Evolutionary conservation across 2,888 invertebrate species (phyloP).

Genomic region (Andrena haemorrhoa): DNA sequence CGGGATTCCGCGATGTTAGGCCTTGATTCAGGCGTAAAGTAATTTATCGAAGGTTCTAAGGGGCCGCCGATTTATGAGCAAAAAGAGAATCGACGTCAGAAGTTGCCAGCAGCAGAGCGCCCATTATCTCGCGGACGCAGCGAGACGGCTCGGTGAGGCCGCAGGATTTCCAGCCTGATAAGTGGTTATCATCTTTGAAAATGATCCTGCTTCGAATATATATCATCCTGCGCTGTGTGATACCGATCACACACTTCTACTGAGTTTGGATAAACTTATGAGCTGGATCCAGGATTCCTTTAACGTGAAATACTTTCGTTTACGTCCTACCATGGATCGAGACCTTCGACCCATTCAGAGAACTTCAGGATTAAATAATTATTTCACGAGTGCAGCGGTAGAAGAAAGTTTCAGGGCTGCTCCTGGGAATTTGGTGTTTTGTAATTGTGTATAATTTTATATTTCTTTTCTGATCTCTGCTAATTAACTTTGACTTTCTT

Average conservation of each 20-base stretch:
- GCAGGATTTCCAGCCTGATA: constrained; percentile 49
- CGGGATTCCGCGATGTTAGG: constrained; percentile 37
- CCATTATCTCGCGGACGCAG: constrained; percentile 49
- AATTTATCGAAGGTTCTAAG: constrained; percentile 63
- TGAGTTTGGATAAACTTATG: neutral
- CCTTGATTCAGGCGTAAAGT: constrained; percentile 52
- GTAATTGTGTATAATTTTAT: no score
- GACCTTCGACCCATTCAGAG: no score
- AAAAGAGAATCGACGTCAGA: constrained; percentile 50
- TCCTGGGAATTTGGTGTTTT: no score
- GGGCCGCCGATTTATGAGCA: constrained; percentile 57
- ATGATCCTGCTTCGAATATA: constrained; percentile 49
- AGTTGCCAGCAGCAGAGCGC: constrained; percentile 47
- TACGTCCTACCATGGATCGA: neutral
- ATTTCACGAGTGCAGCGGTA: no score
- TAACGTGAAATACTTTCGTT: neutral
- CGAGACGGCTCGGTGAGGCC: constrained; percentile 21
- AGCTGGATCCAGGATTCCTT: constrained; percentile 17
- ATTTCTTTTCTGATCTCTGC: no score
- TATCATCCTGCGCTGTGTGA: neutral
- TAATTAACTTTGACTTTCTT: no score
- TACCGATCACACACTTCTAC: constrained; percentile 12
- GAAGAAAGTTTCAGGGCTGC: no score
- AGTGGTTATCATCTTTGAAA: constrained; percentile 58
- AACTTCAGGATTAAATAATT: no score